Base-by-base conservation (phyloP, 2,797 vertebrate genomes). In the Coilia nasus region DNA sequence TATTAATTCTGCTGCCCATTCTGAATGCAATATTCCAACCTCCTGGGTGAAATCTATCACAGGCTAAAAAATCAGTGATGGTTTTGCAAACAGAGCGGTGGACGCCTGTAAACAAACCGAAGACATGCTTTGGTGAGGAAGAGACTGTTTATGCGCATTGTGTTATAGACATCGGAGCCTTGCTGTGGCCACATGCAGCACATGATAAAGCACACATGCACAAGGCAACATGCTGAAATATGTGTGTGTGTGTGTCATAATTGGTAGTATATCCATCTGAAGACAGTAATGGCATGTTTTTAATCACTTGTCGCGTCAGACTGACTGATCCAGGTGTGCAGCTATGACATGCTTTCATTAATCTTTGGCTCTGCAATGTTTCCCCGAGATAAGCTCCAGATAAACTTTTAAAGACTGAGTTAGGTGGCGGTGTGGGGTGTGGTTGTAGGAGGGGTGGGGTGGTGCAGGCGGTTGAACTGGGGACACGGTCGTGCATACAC, bases 391-490 rank as follows among this genome's bases (percentile, higher is more conserved):
- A 14, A 9, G 50, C 50, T 54, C 50, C 50, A 41, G 35, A 41
- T 41, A 41, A 41, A 41, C 35, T 2, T 2, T 41, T 5, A 41
- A 41, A 41, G 23, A 67, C 2, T 14, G 62, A 31, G 25, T 14
- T 60, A 11, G 11, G 25, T 54, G 80, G 50, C 12, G 12, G 25
- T 11, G 21, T 23, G 59, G 80, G 5, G 47, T 17, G 21, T 31
- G 81, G 67, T 54, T 28, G 35, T 35, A 60, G 81, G 87, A 86
- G 88, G 84, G 90, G 85, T 71, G 92, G 91, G 89, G 90, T 91
- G 92, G 91, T 10, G 62, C 11, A 17, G 64, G 92, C 90, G 90
- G 91, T 87, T 90, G 87, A 90, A 92, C 89, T 89, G 90, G 91
- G 88, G 91, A 90, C 46, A 93, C 90, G 91, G 60, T 23, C 23